A percentile compares a stretch with the other conserved stretches of the same genome.
Evolutionary conservation across 64 coral and sea anemone species (phyloP).

Genomic region (Trachythela sp.): DNA sequence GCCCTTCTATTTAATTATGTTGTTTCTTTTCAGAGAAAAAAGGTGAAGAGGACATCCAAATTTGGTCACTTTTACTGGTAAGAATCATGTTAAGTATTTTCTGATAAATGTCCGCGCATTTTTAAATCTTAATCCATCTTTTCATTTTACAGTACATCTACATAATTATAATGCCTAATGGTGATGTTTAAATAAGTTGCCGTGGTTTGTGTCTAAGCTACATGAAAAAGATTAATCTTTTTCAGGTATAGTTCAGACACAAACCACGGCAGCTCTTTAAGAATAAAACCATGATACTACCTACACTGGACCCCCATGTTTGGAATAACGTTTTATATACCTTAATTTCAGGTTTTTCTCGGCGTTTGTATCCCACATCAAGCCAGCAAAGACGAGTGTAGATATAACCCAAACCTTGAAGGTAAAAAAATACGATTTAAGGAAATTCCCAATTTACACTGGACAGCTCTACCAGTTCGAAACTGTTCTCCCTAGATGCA

Average conservation of each 20-base stretch:
- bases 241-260: no score
- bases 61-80: constrained; percentile 88
- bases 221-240: no score
- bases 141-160: background rate
- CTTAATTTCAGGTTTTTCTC: constrained; percentile 59
- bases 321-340: background rate
- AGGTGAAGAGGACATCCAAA: constrained; percentile 65
- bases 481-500: no score
- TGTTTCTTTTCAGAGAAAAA: constrained; percentile 75
- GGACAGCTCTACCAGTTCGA: no score
- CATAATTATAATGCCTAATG: no score
- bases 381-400: constrained; percentile 66
- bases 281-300: no score
- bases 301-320: no score
- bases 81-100: background rate
- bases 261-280: no score
- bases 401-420: constrained; percentile 81
- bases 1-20: background rate
- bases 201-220: no score
- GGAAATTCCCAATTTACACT: background rate
- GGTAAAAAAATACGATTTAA: constrained; percentile 36
- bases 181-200: no score
- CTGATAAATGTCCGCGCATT: background rate
- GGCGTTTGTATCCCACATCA: constrained; percentile 74
- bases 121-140: background rate